These are phyloP conservation scores for Drosophila carrolli DNA, from an alignment of 1,140 invertebrate genomes.

Conservation along the genomic window DNA sequence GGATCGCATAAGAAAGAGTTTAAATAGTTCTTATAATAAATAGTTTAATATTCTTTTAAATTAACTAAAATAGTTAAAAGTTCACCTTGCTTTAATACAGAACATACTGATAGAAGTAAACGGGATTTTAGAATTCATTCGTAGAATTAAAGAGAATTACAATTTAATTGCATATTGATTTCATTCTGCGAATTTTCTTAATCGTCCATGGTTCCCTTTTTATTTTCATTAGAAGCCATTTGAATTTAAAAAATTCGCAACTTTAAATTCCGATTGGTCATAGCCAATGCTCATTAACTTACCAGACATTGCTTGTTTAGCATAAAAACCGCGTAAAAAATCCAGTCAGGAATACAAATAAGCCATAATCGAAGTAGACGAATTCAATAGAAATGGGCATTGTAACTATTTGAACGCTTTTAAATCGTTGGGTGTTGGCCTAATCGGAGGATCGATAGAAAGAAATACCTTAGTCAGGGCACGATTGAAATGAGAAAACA, in stretches of 20 bases:
- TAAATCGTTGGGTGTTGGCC: constrained; percentile 54
- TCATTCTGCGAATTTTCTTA: background rate
- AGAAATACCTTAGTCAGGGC: constrained; percentile 7
- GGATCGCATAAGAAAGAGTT: too few species aligned
- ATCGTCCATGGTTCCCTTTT: background rate
- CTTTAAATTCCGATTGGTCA: constrained; percentile 22
- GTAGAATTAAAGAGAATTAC: too few species aligned
- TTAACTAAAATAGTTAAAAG: too few species aligned
- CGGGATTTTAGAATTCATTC: too few species aligned
- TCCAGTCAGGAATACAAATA: constrained; percentile 37
- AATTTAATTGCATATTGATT: background rate
- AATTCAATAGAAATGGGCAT: constrained; percentile 58
- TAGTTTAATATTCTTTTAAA: too few species aligned
- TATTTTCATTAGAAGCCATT: constrained; percentile 15
- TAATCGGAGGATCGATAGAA: constrained; percentile 6
- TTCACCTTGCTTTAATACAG: too few species aligned
- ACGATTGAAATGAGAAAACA: constrained; percentile 7
- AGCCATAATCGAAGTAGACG: constrained; percentile 12
- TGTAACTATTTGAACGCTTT: constrained; percentile 57
- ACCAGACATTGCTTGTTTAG: constrained; percentile 24
- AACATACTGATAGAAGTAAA: too few species aligned
- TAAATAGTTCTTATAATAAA: too few species aligned
- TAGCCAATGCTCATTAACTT: constrained; percentile 19
- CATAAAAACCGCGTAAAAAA: constrained; percentile 37
- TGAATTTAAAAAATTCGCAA: background rate